Evolutionary conservation across 1,140 invertebrate species (phyloP), one percentile per base, ranked within the genome.

Genomic region (Hormaphis cornu): DNA sequence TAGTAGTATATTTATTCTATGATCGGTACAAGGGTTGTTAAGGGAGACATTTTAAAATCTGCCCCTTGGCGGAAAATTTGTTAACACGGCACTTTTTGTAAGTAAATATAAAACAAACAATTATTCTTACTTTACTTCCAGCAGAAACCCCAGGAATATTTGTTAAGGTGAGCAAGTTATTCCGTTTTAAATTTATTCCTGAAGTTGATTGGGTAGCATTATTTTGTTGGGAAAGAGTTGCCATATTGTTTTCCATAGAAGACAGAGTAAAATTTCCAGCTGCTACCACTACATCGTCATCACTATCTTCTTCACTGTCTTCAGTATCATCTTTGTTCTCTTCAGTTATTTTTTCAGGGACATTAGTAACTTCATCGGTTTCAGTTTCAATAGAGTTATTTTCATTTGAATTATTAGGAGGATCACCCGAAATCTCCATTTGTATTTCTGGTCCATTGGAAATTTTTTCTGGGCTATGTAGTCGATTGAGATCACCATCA

Each of bases 261-360:
- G 61, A 66, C n/a, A 66, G 20, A 5, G 61, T 66, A 37, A 91
- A 89, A 75, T 91, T 88, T 0, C 88, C 89, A 74, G 92, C 90
- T 1, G 89, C 87, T 61, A 93, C 89, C 78, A 91, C 88, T 1
- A 93, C 87, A 75, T 93, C 89, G 72, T 88, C 86, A 72, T 89
- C 88, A 2, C 81, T 81, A 73, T 91, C 89, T n/a, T 83, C 86
- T 37, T 84, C 82, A 0, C 84, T 84, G 70, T 89, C 87, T 6
- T 83, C 83, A 70, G 87, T 81, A 72, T 83, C 82, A 9, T 83
- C 82, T 42, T 81, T 82, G 3, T 79, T 76, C 18, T 81, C 81
- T 44, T 81, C 59, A 22, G 28, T 1, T 16, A 50, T 22, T n/a
- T 66, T 46, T 50, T 66, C 61, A 50, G 61, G 2, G 14, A 35